These are phyloP conservation scores for Oscheius onirici DNA, from an alignment of 2,888 invertebrate genomes.

Conservation along the genomic window DNA sequence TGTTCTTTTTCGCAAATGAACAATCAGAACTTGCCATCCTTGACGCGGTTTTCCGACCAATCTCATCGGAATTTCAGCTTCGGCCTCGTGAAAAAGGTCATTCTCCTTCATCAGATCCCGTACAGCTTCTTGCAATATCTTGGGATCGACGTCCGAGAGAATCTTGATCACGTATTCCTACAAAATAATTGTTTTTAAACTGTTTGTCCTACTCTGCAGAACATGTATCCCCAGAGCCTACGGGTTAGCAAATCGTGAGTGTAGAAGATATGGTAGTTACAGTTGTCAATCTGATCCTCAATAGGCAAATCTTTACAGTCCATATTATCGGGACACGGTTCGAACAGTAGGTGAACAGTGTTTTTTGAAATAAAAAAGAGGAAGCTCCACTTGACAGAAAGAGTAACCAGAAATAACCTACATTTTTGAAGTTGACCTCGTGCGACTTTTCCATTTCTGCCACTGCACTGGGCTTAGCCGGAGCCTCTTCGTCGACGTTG, in stretches of 20 bases:
- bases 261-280: too few species aligned
- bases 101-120: constrained; percentile 10
- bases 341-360: too few species aligned
- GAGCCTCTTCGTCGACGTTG: constrained; percentile 57
- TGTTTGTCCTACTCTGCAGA: too few species aligned
- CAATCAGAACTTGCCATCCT: constrained; percentile 3
- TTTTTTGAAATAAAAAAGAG: too few species aligned
- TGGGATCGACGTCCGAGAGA: not conserved
- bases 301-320: too few species aligned
- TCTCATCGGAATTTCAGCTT: not conserved
- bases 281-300: too few species aligned
- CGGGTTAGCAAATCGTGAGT: too few species aligned
- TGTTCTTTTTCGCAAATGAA: not conserved
- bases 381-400: too few species aligned
- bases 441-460: constrained; percentile 42
- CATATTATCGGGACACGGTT: too few species aligned
- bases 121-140: not conserved
- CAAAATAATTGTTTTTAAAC: too few species aligned
- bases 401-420: constrained; percentile 9
- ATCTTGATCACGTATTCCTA: constrained; percentile 20
- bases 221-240: too few species aligned
- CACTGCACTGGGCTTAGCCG: constrained; percentile 69
- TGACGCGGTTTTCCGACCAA: not conserved
- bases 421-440: constrained; percentile 43
- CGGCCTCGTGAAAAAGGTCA: not conserved